A percentile compares a stretch with the other conserved stretches of the same genome.
Evolutionary conservation across 2,113 vertebrate species (phyloP).

Genomic region (Globicephala melas): DNA sequence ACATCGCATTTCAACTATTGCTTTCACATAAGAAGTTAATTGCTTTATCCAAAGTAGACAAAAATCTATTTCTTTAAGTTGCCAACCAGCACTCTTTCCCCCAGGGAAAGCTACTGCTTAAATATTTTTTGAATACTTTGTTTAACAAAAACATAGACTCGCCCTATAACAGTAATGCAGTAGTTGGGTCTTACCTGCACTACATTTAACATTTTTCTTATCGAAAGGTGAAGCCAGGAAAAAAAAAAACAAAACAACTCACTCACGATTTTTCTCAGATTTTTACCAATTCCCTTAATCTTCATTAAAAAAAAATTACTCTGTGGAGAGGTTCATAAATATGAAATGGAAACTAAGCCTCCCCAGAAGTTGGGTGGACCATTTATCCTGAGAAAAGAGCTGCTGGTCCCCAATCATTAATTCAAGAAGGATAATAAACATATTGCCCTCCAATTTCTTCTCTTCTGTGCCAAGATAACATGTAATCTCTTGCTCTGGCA

Average conservation of each 20-base stretch:
- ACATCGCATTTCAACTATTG: conserved; percentile 79
- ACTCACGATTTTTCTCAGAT: neutral
- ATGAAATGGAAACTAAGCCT: neutral
- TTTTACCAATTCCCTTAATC: neutral
- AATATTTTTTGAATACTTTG: conserved; percentile 7
- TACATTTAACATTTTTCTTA: conserved; percentile 31
- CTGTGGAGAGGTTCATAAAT: neutral
- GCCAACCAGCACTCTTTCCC: neutral
- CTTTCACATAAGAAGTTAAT: conserved; percentile 71
- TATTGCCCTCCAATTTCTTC: neutral
- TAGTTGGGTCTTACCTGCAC: neutral
- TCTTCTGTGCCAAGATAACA: neutral
- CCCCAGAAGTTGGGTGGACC: neutral
- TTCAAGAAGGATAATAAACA: neutral
- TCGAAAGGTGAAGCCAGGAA: neutral
- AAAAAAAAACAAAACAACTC: neutral
- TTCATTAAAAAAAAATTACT: neutral
- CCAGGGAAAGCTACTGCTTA: conserved; percentile 21
- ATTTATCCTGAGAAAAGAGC: neutral
- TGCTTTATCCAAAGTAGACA: conserved; percentile 66
- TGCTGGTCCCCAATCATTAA: neutral
- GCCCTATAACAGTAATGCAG: neutral
- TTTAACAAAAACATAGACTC: conserved; percentile 1
- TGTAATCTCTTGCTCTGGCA: neutral
- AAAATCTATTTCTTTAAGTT: conserved; percentile 47